A percentile compares a stretch with the other conserved stretches of the same genome.
Evolutionary conservation across 2,113 vertebrate species (phyloP).

Genomic region (Tenebrosternarchus preto): DNA sequence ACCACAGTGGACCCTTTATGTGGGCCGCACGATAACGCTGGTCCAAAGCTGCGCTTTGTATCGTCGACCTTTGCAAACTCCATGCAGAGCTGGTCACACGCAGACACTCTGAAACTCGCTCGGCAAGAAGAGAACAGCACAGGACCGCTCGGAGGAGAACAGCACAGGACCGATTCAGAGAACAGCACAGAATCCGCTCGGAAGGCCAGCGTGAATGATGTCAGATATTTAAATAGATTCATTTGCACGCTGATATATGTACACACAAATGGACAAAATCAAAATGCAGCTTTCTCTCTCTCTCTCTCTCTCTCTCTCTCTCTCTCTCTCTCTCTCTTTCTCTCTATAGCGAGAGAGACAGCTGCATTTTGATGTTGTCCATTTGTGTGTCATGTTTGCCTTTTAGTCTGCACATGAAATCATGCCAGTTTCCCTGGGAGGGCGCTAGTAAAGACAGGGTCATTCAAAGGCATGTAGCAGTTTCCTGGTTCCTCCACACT

Average conservation of each 20-base stretch:
- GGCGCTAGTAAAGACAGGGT: not conserved
- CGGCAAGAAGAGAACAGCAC: slow-evolving; percentile 3
- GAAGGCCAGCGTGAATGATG: slow-evolving; percentile 6
- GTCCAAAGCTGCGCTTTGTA: slow-evolving; percentile 26
- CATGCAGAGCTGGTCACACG: slow-evolving; percentile 1
- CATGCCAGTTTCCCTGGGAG: slow-evolving; percentile 5
- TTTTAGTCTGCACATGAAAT: slow-evolving; percentile 7
- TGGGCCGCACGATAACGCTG: slow-evolving; percentile 39
- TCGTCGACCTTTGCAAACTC: slow-evolving; percentile 35
- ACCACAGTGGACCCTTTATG: slow-evolving; percentile 49
- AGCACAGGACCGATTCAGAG: not conserved
- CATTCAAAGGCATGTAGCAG: slow-evolving; percentile 10
- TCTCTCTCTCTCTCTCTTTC: too few species aligned
- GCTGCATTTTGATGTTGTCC: slow-evolving; percentile 15
- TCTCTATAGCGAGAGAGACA: too few species aligned
- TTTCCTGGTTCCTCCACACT: not conserved
- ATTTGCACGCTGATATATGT: slow-evolving; percentile 28
- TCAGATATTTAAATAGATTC: slow-evolving; percentile 41
- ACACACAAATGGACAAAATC: slow-evolving; percentile 28
- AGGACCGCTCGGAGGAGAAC: slow-evolving; percentile 8
- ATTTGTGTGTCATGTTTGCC: slow-evolving; percentile 13
- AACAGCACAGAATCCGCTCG: not conserved
- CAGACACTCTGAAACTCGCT: not conserved
- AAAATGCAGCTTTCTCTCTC: slow-evolving; percentile 6
- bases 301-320: too few species aligned